phyloP scores from a whole-genome alignment of 2,888 invertebrate species.

The Macrophya annulata region DNA sequence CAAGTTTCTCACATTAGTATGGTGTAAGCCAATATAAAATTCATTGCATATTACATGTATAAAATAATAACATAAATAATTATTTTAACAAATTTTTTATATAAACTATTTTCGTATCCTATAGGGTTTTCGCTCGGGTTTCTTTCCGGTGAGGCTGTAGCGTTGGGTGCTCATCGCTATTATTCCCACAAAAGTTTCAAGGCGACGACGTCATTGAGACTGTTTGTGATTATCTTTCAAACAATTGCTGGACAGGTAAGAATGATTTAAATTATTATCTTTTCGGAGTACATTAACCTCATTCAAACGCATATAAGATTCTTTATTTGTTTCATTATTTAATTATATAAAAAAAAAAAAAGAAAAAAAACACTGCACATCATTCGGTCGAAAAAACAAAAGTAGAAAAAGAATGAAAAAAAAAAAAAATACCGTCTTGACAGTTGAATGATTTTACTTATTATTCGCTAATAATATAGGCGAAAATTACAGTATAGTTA shows the following conservation, averaged over 20 bases:
- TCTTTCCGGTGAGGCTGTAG: slow-evolving; percentile 31
- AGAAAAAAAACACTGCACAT: not conserved
- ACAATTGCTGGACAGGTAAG: slow-evolving; percentile 65
- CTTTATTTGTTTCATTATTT: not conserved
- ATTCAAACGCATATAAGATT: not conserved
- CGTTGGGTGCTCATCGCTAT: slow-evolving; percentile 63
- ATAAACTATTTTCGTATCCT: slow-evolving; percentile 2
- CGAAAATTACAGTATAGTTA: slow-evolving; percentile 4
- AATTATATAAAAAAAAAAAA: not conserved
- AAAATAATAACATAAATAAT: not conserved
- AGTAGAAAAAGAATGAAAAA: no score
- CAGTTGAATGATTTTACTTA: not conserved
- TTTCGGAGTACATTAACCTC: not conserved
- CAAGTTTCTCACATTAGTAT: slow-evolving; percentile 59
- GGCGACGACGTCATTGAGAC: slow-evolving; percentile 43
- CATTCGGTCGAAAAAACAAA: not conserved
- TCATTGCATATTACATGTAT: not conserved
- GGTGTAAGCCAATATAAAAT: slow-evolving; percentile 60
- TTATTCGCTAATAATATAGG: slow-evolving; percentile 19
- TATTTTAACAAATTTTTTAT: not conserved
- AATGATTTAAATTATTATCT: not conserved
- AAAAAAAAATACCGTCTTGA: not conserved
- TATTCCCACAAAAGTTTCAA: slow-evolving; percentile 65
- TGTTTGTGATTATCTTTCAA: slow-evolving; percentile 60
- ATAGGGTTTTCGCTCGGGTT: slow-evolving; percentile 33